These are phyloP conservation scores for Neoscelio sp. DNA, from an alignment of 2,888 invertebrate species.

Conservation along the genomic window DNA sequence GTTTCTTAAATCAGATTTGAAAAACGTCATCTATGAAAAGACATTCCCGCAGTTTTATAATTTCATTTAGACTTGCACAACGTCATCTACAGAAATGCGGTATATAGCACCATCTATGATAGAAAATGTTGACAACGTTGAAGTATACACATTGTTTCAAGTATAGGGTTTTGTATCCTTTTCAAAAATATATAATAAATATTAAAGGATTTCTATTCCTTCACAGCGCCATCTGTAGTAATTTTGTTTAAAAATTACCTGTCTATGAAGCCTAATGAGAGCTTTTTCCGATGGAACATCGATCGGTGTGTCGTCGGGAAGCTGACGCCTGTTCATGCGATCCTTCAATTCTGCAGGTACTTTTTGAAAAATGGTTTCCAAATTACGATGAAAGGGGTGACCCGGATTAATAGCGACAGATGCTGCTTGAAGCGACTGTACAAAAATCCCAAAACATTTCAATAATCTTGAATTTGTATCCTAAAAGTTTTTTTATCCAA, in stretches of 20 bases:
- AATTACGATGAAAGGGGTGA: conserved; percentile 90
- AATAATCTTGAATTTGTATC: too few species aligned
- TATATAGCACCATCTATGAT: too few species aligned
- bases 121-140: too few species aligned
- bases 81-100: too few species aligned
- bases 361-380: conserved; percentile 96
- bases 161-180: too few species aligned
- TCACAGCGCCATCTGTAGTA: conserved; percentile 59
- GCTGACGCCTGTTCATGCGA: conserved; percentile 87
- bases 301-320: conserved; percentile 86
- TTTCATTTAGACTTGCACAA: too few species aligned
- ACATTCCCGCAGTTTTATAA: too few species aligned
- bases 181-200: conserved; percentile 9
- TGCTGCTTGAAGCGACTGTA: conserved; percentile 92
- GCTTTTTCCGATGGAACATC: conserved; percentile 92
- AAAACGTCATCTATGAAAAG: background rate
- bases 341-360: conserved; percentile 92
- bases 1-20: background rate
- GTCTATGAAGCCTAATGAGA: conserved; percentile 94
- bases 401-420: conserved; percentile 90
- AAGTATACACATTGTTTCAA: too few species aligned
- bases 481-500: too few species aligned
- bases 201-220: background rate
- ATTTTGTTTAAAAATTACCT: conserved; percentile 86
- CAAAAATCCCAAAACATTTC: too few species aligned